phyloP scores from a whole-genome alignment of 2,888 invertebrate species.

The Hyposoter didymator region DNA sequence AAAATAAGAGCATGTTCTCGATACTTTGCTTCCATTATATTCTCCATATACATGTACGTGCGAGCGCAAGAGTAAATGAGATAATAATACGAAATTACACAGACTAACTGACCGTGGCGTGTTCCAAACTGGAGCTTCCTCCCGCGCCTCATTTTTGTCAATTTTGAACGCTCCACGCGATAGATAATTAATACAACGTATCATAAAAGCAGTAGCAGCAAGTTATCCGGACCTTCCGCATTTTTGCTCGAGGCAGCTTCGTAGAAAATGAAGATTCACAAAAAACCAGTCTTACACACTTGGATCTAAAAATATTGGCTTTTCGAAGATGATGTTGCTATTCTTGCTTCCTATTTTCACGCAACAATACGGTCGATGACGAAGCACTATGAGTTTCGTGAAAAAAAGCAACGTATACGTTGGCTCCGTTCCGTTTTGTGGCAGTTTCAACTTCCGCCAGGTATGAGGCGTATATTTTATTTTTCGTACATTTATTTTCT shows the following conservation, averaged over 20 bases:
- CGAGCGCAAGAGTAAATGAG: conserved; percentile 74
- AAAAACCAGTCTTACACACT: conserved; percentile 17
- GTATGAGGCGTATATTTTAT: not conserved
- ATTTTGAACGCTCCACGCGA: conserved; percentile 70
- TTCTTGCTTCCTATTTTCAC: conserved; percentile 40
- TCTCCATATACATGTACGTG: not conserved
- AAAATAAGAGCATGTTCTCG: conserved; percentile 27
- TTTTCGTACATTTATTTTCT: too few relatives aligned
- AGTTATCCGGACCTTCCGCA: conserved; percentile 42
- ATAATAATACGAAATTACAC: conserved; percentile 80
- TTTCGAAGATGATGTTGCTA: conserved; percentile 12
- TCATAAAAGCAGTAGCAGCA: conserved; percentile 48
- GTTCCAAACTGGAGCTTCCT: conserved; percentile 64
- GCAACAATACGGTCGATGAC: conserved; percentile 21
- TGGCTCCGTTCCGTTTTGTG: not conserved
- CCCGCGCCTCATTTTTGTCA: conserved; percentile 53
- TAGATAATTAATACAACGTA: conserved; percentile 58
- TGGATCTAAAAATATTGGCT: conserved; percentile 10
- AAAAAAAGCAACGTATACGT: conserved; percentile 3
- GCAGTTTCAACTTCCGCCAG: not conserved
- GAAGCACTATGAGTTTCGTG: conserved; percentile 23
- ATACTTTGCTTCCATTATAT: conserved; percentile 33
- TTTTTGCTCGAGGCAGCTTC: conserved; percentile 6
- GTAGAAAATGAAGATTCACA: conserved; percentile 13
- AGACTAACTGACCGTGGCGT: conserved; percentile 75